These are phyloP conservation scores for Rhyacophila brunnea DNA, from an alignment of 1,140 invertebrate species.

Conservation along the genomic window DNA sequence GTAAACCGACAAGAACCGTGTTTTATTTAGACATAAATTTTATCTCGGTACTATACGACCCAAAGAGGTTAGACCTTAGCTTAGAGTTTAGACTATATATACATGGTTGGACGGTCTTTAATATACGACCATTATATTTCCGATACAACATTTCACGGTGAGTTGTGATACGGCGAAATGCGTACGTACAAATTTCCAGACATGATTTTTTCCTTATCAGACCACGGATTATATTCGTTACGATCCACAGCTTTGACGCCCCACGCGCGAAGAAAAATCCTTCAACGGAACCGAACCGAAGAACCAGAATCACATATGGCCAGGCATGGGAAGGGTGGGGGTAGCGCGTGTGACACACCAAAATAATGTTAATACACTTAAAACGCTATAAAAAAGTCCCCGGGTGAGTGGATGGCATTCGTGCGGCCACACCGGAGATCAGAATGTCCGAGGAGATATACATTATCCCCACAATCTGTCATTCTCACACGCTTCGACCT, in stretches of 20 bases:
- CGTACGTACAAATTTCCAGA: too few species aligned
- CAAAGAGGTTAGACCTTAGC: too few species aligned
- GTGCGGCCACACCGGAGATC: constrained; percentile 13
- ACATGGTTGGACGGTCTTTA: too few species aligned
- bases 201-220: too few species aligned
- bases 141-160: too few species aligned
- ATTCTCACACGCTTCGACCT: constrained; percentile 26
- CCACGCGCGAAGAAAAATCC: background rate
- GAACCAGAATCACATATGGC: constrained; percentile 4
- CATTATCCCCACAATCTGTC: constrained; percentile 17
- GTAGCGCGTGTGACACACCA: background rate
- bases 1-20: too few species aligned
- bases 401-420: constrained; percentile 20
- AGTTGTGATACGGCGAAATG: too few species aligned
- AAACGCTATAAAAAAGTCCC: constrained; percentile 23
- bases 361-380: constrained; percentile 27
- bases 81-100: too few species aligned
- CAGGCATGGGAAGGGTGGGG: background rate
- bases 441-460: background rate
- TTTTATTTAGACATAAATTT: too few species aligned
- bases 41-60: too few species aligned
- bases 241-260: background rate
- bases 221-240: too few species aligned
- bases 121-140: too few species aligned
- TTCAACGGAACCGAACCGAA: background rate